Base-by-base conservation (phyloP, 2,797 vertebrate genomes). In the Typhlichthys subterraneus region DNA sequence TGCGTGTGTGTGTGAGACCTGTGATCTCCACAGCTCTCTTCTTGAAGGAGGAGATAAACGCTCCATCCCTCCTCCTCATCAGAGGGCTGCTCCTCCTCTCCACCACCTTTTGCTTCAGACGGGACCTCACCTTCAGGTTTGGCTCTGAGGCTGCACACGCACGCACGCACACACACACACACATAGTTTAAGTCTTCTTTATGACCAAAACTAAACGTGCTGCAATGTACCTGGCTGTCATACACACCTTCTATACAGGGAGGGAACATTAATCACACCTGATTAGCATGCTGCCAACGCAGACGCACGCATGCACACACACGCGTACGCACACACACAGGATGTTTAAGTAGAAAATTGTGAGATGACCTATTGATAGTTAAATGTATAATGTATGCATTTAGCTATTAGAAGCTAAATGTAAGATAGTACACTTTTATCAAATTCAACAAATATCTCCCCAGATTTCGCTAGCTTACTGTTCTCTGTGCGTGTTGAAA, bases 101-200 rank as follows among this genome's bases (percentile, higher is more conserved):
- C 0, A 95, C 94, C 69, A 96, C 96, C 87, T 97, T 96, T 89
- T 97, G 96, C 90, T 96, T 98, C 93, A 97, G 93, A 79, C 95
- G 91, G 0, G 94, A 97, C 45, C 96, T 93, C 45, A 96, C 94
- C 87, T 95, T 96, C 82, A 95, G 83, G 81, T 90, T 90, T 0
- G 95, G 95, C 81, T 96, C 95, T 0, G 95, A 96, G 53, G 95
- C 95, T 90, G 58, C 17, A 19, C 8, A 12, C 33, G 9, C n/a
- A 57, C 11, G 54, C 33, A 65, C 0, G 7, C 8, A 45, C 42
- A 46, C 8, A 57, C 5, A 13, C 45, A 17, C 14, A 33, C 15
- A 4, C 15, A 53, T 5, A 55, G 23, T 23, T 23, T 23, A 23
- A 23, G 23, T 23, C 23, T 23, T 23, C 23, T 23, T 23, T 23